Conservation (phyloP, 2,888 invertebrate species). For the Saturnia japonica region DNA sequence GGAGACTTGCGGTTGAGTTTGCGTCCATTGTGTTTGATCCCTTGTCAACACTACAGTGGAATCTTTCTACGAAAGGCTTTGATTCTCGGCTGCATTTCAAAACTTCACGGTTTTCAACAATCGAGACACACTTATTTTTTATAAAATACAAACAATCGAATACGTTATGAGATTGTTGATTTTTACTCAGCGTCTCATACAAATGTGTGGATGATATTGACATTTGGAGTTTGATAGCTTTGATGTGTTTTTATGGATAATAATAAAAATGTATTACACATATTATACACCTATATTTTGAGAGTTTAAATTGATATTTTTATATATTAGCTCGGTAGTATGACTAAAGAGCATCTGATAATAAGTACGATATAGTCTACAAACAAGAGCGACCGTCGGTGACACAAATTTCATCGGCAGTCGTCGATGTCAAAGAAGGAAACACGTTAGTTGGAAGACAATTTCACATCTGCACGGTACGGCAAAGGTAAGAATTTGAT, state of each 20-base stretch:
- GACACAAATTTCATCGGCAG: too few species aligned
- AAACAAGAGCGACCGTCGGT: too few species aligned
- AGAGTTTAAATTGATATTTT: too few species aligned
- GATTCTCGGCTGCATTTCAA: slow-evolving; percentile 64
- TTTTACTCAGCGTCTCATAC: not conserved
- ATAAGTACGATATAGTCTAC: too few species aligned
- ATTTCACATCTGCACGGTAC: too few species aligned
- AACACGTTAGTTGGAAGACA: too few species aligned
- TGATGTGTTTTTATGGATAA: not conserved
- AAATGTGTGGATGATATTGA: not conserved
- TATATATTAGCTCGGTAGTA: too few species aligned
- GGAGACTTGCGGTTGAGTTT: slow-evolving; percentile 63
- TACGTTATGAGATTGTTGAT: not conserved
- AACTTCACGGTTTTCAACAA: slow-evolving; percentile 58
- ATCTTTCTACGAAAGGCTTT: slow-evolving; percentile 70
- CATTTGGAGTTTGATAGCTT: not conserved
- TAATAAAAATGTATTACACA: not conserved
- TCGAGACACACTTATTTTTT: slow-evolving; percentile 7
- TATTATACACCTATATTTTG: too few species aligned
- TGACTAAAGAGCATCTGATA: too few species aligned
- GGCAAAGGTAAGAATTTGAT: too few species aligned
- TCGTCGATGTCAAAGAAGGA: too few species aligned
- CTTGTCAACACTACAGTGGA: slow-evolving; percentile 68
- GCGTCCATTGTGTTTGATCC: slow-evolving; percentile 65
- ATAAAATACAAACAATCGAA: slow-evolving; percentile 5